Evolutionary conservation across 2,113 vertebrate genomes (phyloP), one percentile per base, ranked within the genome.

Genomic region (Elephas maximus): DNA sequence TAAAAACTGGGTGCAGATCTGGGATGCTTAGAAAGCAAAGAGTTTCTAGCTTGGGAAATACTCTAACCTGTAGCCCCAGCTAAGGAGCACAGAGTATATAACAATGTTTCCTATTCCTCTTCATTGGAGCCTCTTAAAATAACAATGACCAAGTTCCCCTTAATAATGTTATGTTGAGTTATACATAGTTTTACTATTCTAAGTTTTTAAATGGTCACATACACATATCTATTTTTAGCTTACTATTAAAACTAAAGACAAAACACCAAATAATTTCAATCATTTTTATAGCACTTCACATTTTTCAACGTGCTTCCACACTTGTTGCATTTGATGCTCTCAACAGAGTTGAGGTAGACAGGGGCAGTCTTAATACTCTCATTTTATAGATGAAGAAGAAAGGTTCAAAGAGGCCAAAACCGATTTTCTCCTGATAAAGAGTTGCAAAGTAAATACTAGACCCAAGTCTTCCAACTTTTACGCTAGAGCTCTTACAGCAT

Each of bases 221-320:
- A 77, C 2, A 83, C 20, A 63, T 24, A 90, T 21, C 15, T 8
- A 71, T 89, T 67, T 87, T 67, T 23, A 51, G 51, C 62, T 95
- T 44, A 86, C 14, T 85, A 81, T 76, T 74, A 81, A 91, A 80
- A 95, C 69, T 76, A 73, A 90, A 94, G 41, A 48, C 17, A 77
- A 71, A 51, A 79, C 48, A 73, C 9, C 48, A 76, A 77, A 53
- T 48, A 4, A 88, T 48, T 78, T 48, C 30, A 51, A 21, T 33
- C 10, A 51, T 23, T 90, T 82, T 45, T 73, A 7, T 3, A 80
- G 28, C 37, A 74, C 53, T 71, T 88, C 12, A 71, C 26, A 33
- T 51, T 77, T 93, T 63, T 74, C 44, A 80, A 26, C 5, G n/a
- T 20, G n/a, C n/a, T 71, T 71, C 26, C 21, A 57, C 20, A 63